A percentile compares a stretch with the other conserved stretches of the same genome.
Conservation (phyloP, 2,797 vertebrate species). For the Siniperca scherzeri region DNA sequence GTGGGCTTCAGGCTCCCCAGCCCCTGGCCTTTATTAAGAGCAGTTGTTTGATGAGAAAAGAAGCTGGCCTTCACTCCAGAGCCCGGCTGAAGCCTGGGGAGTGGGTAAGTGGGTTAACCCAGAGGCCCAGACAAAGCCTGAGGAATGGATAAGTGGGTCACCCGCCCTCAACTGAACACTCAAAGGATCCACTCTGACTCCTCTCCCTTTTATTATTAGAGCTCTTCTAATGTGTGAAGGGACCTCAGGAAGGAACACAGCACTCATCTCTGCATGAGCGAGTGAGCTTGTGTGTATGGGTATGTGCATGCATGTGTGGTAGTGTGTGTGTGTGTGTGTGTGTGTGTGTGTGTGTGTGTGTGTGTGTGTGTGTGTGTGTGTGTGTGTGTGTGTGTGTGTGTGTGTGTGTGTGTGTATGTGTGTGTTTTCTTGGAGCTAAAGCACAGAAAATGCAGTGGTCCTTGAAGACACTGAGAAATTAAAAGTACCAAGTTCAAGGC, state of each 20-base stretch:
- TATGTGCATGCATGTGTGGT: slow-evolving; percentile 29
- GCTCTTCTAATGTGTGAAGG: slow-evolving; percentile 82
- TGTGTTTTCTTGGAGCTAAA: slow-evolving; percentile 42
- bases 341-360: slow-evolving; percentile 1
- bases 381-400: slow-evolving; percentile 15
- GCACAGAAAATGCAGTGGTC: slow-evolving; percentile 49
- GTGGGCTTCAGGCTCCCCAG: slow-evolving; percentile 69
- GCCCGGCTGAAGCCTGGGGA: slow-evolving; percentile 82
- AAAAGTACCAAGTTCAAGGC: slow-evolving; percentile 51
- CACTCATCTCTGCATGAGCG: slow-evolving; percentile 68
- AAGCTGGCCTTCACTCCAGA: slow-evolving; percentile 84
- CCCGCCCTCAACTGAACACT: slow-evolving; percentile 82
- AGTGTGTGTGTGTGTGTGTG: slow-evolving; percentile 1
- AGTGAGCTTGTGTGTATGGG: slow-evolving; percentile 49
- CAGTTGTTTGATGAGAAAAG: slow-evolving; percentile 85
- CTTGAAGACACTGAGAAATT: slow-evolving; percentile 64
- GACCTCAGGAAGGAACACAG: slow-evolving; percentile 79
- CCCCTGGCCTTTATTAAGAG: slow-evolving; percentile 83
- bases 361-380: slow-evolving; percentile 18
- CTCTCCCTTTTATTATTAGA: slow-evolving; percentile 85
- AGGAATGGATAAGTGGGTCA: slow-evolving; percentile 87
- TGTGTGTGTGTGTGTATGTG: background rate
- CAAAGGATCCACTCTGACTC: slow-evolving; percentile 84
- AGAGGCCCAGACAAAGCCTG: slow-evolving; percentile 85
- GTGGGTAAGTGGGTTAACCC: slow-evolving; percentile 87